phyloP scores from a whole-genome alignment of 2,888 invertebrate species.

The Leucozona laternaria region DNA sequence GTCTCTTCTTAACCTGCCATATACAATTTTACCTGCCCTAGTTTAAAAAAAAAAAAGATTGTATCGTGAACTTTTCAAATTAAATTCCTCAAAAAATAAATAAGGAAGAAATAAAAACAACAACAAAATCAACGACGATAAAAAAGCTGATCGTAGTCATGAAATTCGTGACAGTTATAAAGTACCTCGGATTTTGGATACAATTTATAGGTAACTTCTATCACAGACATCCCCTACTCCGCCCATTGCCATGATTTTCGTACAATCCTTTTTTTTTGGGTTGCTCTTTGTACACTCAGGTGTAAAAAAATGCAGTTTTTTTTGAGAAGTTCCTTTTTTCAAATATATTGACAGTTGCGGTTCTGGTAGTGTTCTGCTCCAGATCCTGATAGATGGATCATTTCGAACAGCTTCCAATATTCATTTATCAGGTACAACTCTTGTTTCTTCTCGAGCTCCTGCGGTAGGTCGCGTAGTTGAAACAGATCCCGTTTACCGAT shows the following conservation, averaged over 20 bases:
- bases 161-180: conserved; percentile 74
- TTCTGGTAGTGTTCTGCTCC: too few relatives aligned
- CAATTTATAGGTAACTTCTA: conserved; percentile 17
- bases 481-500: too few relatives aligned
- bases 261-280: background rate
- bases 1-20: background rate
- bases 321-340: too few relatives aligned
- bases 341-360: too few relatives aligned
- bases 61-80: conserved; percentile 71
- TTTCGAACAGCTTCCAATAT: too few relatives aligned
- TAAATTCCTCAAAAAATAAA: conserved; percentile 47
- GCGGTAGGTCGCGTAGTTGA: too few relatives aligned
- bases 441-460: too few relatives aligned
- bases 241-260: background rate
- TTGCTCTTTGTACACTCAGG: background rate
- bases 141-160: conserved; percentile 67
- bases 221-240: background rate
- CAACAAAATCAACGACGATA: background rate
- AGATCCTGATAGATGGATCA: too few relatives aligned
- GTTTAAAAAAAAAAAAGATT: conserved; percentile 39
- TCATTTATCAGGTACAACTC: too few relatives aligned
- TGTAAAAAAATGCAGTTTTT: background rate
- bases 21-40: background rate
- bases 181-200: conserved; percentile 58
- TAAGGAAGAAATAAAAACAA: background rate